Conservation (phyloP, 2,888 invertebrate species). For the Rhogogaster chlorosoma region DNA sequence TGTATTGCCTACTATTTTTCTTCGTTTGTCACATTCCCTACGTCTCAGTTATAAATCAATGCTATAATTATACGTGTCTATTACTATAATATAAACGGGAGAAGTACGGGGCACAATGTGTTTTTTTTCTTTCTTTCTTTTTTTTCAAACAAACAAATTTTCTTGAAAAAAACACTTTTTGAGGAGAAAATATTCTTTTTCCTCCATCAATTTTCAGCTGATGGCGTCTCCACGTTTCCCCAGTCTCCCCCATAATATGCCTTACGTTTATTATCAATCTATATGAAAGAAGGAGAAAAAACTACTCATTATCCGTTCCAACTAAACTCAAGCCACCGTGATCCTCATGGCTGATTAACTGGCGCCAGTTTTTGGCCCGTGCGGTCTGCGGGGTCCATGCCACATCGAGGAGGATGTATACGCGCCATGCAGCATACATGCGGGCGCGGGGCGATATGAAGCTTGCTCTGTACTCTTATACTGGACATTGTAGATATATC, state of each 20-base stretch:
- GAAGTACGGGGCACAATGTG: too few relatives aligned
- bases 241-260: too few relatives aligned
- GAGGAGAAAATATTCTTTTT: too few relatives aligned
- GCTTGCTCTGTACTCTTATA: not conserved
- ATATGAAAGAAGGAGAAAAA: not conserved
- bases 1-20: not conserved
- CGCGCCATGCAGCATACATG: not conserved
- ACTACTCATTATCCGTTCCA: not conserved
- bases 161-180: too few relatives aligned
- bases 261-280: too few relatives aligned
- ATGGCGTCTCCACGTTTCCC: too few relatives aligned
- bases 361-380: conserved; percentile 48
- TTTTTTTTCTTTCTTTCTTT: too few relatives aligned
- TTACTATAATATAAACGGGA: not conserved
- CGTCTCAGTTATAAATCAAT: not conserved
- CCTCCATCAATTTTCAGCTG: too few relatives aligned
- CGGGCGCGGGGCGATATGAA: conserved; percentile 30
- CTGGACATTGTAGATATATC: conserved; percentile 15
- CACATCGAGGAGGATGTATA: not conserved
- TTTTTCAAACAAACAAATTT: too few relatives aligned
- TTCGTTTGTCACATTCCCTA: not conserved
- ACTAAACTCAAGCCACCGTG: not conserved
- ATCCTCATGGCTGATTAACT: conserved; percentile 10
- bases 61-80: not conserved
- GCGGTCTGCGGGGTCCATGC: conserved; percentile 5